Evolutionary conservation across 2,797 vertebrate genomes (phyloP).

Genomic region (Cossypha dichroa): DNA sequence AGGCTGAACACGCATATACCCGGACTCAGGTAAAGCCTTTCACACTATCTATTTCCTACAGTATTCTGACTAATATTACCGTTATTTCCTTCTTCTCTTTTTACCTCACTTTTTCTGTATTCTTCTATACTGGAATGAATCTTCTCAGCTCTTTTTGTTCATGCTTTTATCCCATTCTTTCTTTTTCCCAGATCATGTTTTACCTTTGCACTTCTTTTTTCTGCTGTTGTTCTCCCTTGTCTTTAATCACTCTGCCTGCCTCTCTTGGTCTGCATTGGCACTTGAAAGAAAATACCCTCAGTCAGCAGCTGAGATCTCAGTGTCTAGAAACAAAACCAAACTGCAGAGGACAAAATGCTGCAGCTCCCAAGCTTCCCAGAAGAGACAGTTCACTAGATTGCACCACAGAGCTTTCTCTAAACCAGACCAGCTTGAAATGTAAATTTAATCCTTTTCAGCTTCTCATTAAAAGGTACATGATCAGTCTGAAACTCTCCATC

Average conservation of each 20-base stretch:
- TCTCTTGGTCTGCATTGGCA: background rate
- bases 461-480: conserved; percentile 6
- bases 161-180: background rate
- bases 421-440: background rate
- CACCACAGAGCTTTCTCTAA: background rate
- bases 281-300: conserved; percentile 22
- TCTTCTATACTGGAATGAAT: background rate
- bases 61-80: background rate
- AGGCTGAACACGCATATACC: background rate
- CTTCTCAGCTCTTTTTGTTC: background rate
- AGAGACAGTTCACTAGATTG: background rate
- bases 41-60: background rate
- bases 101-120: background rate
- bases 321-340: background rate
- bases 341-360: background rate
- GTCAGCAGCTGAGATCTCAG: background rate
- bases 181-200: background rate
- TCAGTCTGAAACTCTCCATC: background rate
- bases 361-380: background rate
- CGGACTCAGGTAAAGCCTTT: background rate
- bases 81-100: background rate
- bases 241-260: background rate
- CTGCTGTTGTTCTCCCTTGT: background rate
- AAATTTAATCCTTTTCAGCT: conserved; percentile 11
- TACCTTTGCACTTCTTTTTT: background rate